A percentile compares a stretch with the other conserved stretches of the same genome.
phyloP scores from a whole-genome alignment of 92 coral and sea anemone species.

The Zoanthus gigantus region DNA sequence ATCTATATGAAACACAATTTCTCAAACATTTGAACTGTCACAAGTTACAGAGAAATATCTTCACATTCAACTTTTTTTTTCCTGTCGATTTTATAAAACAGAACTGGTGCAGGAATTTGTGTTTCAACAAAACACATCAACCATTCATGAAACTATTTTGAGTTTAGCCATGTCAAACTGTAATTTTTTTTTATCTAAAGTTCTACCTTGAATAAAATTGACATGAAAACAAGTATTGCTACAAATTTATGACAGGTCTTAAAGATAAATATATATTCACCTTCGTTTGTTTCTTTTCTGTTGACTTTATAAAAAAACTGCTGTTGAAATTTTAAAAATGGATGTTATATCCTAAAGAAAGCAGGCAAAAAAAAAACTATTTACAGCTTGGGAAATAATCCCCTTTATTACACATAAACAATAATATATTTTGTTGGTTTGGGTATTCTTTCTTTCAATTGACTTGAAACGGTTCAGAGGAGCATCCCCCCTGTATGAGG shows the following conservation, averaged over 20 bases:
- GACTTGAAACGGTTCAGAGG: conserved; percentile 14
- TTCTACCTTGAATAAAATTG: conserved; percentile 15
- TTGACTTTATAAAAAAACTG: not conserved
- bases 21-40: not conserved
- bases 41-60: not conserved
- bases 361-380: conserved; percentile 10
- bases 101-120: not conserved
- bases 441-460: conserved; percentile 12
- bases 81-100: conserved; percentile 25
- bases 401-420: conserved; percentile 13
- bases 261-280: not conserved
- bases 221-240: not conserved
- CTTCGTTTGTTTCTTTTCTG: not conserved
- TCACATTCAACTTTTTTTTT: not conserved
- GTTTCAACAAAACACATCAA: conserved; percentile 17
- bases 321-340: conserved; percentile 17
- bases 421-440: conserved; percentile 18
- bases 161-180: conserved; percentile 5
- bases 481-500: not conserved
- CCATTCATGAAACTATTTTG: not conserved
- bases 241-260: not conserved
- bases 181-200: not conserved
- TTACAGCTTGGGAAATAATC: conserved; percentile 27
- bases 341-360: conserved; percentile 12
- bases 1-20: not conserved